Conservation (phyloP, 2,113 vertebrate genomes). For the Lycaon pictus region DNA sequence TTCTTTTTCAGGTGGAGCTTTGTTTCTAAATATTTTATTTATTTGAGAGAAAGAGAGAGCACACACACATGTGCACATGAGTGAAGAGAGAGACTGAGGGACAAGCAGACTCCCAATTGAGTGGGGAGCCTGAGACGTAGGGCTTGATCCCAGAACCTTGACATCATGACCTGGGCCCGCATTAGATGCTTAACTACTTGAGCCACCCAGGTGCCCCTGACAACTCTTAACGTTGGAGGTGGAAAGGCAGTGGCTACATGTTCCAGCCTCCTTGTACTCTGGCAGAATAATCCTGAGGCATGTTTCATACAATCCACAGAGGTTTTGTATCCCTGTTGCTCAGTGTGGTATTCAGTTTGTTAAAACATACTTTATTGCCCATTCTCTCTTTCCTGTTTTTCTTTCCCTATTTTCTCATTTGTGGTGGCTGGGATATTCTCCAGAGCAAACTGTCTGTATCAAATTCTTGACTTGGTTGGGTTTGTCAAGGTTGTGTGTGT, state of each 20-base stretch:
- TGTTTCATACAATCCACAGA: background rate
- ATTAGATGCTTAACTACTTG: background rate
- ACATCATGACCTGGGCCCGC: background rate
- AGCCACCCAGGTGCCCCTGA: background rate
- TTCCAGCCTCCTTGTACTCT: background rate
- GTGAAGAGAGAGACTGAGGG: background rate
- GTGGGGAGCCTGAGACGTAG: background rate
- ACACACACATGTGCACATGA: background rate
- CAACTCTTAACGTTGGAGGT: background rate
- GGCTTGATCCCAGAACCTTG: background rate
- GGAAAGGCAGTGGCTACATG: background rate
- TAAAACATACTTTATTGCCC: background rate
- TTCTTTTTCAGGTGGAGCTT: background rate
- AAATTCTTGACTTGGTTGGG: constrained; percentile 9
- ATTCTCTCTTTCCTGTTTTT: background rate
- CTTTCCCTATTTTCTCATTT: constrained; percentile 21
- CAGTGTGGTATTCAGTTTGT: background rate
- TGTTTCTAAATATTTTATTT: background rate
- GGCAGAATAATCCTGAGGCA: background rate
- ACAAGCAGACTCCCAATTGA: background rate
- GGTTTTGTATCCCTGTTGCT: background rate
- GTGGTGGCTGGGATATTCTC: background rate
- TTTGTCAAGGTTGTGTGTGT: background rate
- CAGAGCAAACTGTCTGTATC: constrained; percentile 14
- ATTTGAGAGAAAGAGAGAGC: background rate